Percentiles rank a stretch among this genome's conserved stretches.
These are phyloP conservation scores for Epistrophella euchroma DNA, from an alignment of 2,888 invertebrate genomes.

Conservation along the genomic window DNA sequence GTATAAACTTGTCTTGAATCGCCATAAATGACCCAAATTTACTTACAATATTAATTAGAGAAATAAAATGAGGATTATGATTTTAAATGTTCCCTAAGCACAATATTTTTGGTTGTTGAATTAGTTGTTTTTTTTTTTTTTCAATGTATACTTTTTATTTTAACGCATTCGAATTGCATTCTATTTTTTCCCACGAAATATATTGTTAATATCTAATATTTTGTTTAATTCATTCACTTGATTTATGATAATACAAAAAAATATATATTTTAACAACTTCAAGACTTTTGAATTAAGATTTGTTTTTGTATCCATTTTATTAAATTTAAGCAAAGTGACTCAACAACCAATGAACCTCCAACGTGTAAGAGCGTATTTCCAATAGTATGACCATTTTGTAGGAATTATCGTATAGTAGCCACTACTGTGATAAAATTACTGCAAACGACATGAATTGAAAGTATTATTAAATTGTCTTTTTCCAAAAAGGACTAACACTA, in stretches of 20 bases:
- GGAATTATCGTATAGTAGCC: slow-evolving; percentile 76
- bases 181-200: background rate
- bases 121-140: slow-evolving; percentile 30
- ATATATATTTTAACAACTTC: slow-evolving; percentile 31
- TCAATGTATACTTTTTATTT: background rate
- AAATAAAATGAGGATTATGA: background rate
- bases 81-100: slow-evolving; percentile 12
- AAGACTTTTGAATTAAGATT: slow-evolving; percentile 68
- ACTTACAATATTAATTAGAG: background rate
- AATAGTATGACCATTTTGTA: slow-evolving; percentile 76
- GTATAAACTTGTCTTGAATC: too few species aligned
- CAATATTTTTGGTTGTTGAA: slow-evolving; percentile 37
- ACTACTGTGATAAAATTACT: slow-evolving; percentile 76
- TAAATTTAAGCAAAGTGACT: slow-evolving; percentile 76
- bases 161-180: background rate
- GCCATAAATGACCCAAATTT: background rate
- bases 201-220: background rate
- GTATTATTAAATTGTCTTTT: slow-evolving; percentile 61
- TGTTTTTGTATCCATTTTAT: slow-evolving; percentile 72
- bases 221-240: background rate
- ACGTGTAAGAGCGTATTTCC: slow-evolving; percentile 76
- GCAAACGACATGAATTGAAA: slow-evolving; percentile 76
- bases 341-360: slow-evolving; percentile 76
- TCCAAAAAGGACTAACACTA: slow-evolving; percentile 65
- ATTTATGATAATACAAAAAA: background rate